Percentiles rank a stretch among this genome's conserved stretches.
Evolutionary conservation across 2,797 vertebrate genomes (phyloP).

Genomic region (Anisognathus igniventris): DNA sequence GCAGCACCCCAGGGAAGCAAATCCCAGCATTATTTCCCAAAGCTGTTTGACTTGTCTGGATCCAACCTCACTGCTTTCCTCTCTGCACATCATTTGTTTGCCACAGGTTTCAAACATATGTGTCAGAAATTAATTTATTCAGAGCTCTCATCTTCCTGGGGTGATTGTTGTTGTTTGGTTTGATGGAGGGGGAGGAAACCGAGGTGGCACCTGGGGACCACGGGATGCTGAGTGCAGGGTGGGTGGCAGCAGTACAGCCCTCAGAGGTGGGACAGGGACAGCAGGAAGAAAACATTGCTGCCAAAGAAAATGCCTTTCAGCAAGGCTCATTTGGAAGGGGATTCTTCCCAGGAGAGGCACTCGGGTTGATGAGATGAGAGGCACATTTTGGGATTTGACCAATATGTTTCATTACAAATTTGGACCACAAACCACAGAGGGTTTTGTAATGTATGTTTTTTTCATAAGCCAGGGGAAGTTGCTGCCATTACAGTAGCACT

Average conservation of each 20-base stretch:
- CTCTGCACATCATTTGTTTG: not conserved
- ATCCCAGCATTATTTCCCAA: constrained; percentile 11
- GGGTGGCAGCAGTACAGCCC: not conserved
- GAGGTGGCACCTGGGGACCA: not conserved
- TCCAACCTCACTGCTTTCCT: not conserved
- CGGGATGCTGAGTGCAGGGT: not conserved
- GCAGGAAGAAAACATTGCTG: not conserved
- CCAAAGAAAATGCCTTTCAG: not conserved
- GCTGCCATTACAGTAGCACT: not conserved
- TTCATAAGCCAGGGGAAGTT: not conserved
- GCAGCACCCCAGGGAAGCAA: not conserved
- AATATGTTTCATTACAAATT: constrained; percentile 25
- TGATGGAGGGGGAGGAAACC: not conserved
- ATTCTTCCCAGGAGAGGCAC: not conserved
- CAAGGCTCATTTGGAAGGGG: not conserved
- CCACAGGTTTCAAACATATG: not conserved
- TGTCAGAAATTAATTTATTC: not conserved
- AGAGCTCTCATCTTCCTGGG: not conserved
- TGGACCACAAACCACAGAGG: not conserved
- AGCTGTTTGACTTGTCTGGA: not conserved
- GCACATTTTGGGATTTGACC: constrained; percentile 10
- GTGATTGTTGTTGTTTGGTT: not conserved
- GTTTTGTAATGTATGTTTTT: not conserved
- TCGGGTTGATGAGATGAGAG: not conserved
- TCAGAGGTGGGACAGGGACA: not conserved